Conservation (phyloP, 37 sponge, comb jelly and placozoan genomes). For the Bolinopsis microptera region DNA sequence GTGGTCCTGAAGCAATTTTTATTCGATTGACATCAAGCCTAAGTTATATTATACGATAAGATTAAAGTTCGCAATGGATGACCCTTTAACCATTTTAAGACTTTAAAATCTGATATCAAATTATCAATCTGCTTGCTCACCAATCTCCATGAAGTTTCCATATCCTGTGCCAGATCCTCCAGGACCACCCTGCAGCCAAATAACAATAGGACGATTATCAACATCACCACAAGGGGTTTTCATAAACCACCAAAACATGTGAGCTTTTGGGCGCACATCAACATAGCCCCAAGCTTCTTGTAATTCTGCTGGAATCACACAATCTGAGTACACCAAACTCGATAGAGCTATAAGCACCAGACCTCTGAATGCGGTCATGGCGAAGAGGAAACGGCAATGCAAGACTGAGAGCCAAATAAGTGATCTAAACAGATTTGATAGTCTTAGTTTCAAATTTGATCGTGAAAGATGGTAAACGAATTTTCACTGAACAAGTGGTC, state of each 20-base stretch:
- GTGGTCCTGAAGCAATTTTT: constrained; percentile 62
- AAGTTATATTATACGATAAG: no score
- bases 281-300: constrained; percentile 79
- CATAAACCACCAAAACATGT: constrained; percentile 94
- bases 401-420: no score
- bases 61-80: background rate
- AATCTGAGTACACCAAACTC: background rate
- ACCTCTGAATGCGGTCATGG: no score
- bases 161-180: constrained; percentile 87
- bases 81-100: no score
- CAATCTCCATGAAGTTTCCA: constrained; percentile 88
- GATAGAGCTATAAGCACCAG: background rate
- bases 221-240: constrained; percentile 67
- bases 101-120: no score
- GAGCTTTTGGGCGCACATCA: constrained; percentile 73
- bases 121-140: no score
- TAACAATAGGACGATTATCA: constrained; percentile 74
- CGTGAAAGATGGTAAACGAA: no score
- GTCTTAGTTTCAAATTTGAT: no score
- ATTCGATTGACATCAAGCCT: no score
- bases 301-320: background rate
- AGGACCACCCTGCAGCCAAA: constrained; percentile 91
- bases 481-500: no score
- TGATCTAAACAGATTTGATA: no score
- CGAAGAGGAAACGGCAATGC: no score